Conservation (phyloP, 2,797 vertebrate species). For the Pitangus sulphuratus region DNA sequence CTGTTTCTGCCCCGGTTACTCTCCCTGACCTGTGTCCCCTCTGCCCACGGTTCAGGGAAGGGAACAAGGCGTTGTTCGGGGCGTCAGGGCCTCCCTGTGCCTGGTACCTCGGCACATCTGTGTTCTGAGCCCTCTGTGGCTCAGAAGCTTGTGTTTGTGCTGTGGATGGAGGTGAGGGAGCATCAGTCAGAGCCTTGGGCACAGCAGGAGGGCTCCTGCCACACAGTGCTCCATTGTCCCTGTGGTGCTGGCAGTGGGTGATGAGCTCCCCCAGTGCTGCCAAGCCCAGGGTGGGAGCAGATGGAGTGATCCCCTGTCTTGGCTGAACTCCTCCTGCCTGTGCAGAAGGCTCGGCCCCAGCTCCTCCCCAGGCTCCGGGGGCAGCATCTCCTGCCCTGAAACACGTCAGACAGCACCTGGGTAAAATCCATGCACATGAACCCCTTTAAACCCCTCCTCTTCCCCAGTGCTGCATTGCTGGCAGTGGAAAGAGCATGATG, state of each 20-base stretch:
- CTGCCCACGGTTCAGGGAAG: rapidly evolving
- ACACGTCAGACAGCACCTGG: background rate
- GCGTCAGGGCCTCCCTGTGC: background rate
- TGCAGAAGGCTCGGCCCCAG: background rate
- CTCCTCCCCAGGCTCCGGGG: background rate
- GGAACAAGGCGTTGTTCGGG: background rate
- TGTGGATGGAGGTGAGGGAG: rapidly evolving
- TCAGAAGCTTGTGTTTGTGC: background rate
- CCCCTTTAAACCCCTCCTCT: background rate
- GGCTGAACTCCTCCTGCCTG: background rate
- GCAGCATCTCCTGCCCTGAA: background rate
- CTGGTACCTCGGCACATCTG: background rate
- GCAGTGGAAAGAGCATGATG: background rate
- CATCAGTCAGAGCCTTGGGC: background rate
- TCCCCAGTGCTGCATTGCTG: rapidly evolving
- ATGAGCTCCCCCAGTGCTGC: rapidly evolving
- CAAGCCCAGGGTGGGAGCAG: rapidly evolving
- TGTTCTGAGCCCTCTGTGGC: background rate
- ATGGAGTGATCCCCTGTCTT: rapidly evolving
- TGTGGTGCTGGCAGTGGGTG: rapidly evolving
- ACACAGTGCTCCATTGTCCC: rapidly evolving
- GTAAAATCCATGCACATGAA: rapidly evolving
- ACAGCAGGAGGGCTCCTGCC: background rate
- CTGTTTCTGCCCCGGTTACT: background rate
- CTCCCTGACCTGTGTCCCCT: background rate